These are phyloP conservation scores for Phengaris arion DNA, from an alignment of 2,888 invertebrate genomes.

Conservation along the genomic window DNA sequence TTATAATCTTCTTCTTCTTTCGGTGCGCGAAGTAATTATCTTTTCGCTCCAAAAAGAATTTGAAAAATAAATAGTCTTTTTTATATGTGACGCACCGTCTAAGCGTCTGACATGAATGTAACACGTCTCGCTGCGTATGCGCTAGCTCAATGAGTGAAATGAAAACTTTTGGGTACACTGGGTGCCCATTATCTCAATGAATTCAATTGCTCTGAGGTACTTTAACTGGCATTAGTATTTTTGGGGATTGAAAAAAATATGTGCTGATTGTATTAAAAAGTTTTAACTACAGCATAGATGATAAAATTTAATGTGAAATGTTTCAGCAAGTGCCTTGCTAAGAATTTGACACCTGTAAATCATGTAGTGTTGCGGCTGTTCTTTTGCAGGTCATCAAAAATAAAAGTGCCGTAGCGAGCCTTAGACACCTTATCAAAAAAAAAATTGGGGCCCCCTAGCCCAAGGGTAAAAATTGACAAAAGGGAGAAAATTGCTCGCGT, in stretches of 20 bases:
- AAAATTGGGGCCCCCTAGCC: too few relatives aligned
- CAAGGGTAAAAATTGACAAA: too few relatives aligned
- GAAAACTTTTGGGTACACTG: conserved; percentile 47
- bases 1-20: not conserved
- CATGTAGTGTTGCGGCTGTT: too few relatives aligned
- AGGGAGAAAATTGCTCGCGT: too few relatives aligned
- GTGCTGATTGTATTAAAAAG: not conserved
- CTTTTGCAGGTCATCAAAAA: too few relatives aligned
- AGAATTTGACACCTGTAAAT: too few relatives aligned
- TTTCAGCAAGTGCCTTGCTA: too few relatives aligned
- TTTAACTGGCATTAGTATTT: not conserved
- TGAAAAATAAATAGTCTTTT: not conserved
- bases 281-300: too few relatives aligned
- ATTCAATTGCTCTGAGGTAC: not conserved
- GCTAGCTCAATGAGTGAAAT: conserved; percentile 50
- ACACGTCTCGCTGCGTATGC: conserved; percentile 55
- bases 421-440: too few relatives aligned
- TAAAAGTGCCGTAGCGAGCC: too few relatives aligned
- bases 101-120: conserved; percentile 51
- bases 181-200: conserved; percentile 33
- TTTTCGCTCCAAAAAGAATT: not conserved
- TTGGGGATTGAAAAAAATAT: not conserved
- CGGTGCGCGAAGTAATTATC: not conserved
- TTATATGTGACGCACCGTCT: not conserved
- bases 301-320: too few relatives aligned